These are phyloP conservation scores for Columba janthina DNA, from an alignment of 2,113 vertebrate genomes.

Conservation along the genomic window DNA sequence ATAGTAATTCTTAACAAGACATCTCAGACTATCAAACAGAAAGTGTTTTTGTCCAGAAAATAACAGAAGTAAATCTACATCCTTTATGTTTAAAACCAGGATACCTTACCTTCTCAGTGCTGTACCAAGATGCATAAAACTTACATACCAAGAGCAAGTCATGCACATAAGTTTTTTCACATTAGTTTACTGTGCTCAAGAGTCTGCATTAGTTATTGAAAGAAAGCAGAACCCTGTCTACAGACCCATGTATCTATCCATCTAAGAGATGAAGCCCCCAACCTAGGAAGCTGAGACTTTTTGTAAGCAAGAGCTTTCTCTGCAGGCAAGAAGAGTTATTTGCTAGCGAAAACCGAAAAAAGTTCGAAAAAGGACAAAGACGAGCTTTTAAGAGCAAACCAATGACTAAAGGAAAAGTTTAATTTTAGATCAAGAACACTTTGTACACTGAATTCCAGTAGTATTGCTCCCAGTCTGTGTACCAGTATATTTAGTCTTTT, in stretches of 20 bases:
- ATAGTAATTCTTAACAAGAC: background rate
- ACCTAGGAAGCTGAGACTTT: background rate
- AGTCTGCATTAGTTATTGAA: background rate
- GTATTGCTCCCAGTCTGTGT: background rate
- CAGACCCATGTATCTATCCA: background rate
- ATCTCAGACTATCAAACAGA: background rate
- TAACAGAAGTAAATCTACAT: background rate
- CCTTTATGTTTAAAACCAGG: background rate
- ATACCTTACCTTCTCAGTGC: background rate
- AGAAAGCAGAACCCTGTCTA: background rate
- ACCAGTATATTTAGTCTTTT: background rate
- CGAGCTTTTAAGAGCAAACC: background rate
- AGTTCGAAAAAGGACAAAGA: background rate
- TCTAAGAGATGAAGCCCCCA: background rate
- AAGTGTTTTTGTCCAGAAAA: background rate
- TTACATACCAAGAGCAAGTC: rapidly evolving
- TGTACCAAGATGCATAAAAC: background rate
- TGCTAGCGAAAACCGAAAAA: background rate
- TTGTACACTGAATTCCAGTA: background rate
- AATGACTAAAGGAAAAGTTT: background rate
- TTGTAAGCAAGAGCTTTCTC: background rate
- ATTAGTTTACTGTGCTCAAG: background rate
- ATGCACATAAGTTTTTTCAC: background rate
- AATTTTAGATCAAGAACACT: constrained; percentile 51
- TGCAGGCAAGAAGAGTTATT: background rate